These are phyloP conservation scores for Macrochelys suwanniensis DNA, from an alignment of 2,797 vertebrate genomes.

Conservation along the genomic window DNA sequence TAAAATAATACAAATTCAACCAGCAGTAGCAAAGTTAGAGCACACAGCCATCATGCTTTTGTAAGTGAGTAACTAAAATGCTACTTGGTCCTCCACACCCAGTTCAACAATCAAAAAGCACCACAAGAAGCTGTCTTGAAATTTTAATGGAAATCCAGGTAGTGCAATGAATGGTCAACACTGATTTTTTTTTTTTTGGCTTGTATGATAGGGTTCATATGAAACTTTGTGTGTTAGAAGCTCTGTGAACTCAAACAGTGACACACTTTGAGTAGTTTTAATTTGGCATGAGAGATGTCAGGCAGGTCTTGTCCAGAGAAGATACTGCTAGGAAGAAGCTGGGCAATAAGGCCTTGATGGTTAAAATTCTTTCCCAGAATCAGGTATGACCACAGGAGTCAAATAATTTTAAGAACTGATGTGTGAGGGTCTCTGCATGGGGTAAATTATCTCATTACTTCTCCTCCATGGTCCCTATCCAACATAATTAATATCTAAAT, in stretches of 20 bases:
- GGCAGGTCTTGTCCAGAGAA: not conserved
- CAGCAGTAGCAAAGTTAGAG: not conserved
- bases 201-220: not conserved
- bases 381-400: not conserved
- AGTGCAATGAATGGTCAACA: not conserved
- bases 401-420: slow-evolving; percentile 18
- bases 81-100: not conserved
- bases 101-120: not conserved
- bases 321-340: not conserved
- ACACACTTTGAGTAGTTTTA: not conserved
- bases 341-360: not conserved
- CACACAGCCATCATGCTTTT: not conserved
- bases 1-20: not conserved
- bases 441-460: slow-evolving; percentile 49
- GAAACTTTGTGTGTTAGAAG: not conserved
- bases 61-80: not conserved
- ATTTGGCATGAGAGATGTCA: not conserved
- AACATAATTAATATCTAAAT: slow-evolving; percentile 59
- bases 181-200: slow-evolving; percentile 15
- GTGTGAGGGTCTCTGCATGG: slow-evolving; percentile 21
- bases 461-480: slow-evolving; percentile 28
- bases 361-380: not conserved
- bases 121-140: not conserved
- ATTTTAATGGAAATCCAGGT: not conserved
- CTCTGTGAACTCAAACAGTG: not conserved